Percentiles rank a stretch among this genome's conserved stretches.
phyloP scores from a whole-genome alignment of 1,140 invertebrate species.

The Drosophila parabipectinata region DNA sequence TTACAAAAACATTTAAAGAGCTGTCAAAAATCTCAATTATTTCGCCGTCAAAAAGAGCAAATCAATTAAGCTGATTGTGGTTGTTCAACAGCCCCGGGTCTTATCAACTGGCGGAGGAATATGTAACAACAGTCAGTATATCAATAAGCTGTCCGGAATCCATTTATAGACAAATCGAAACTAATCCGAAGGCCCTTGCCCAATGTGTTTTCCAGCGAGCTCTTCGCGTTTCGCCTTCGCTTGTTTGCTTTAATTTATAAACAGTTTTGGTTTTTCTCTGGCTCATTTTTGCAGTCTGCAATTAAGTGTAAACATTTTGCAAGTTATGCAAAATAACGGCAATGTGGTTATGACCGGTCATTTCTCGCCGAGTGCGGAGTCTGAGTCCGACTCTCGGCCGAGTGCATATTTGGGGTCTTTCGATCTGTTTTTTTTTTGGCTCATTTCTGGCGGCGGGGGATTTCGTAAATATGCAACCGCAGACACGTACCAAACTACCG shows the following conservation, averaged over 20 bases:
- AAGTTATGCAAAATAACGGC: conserved; percentile 61
- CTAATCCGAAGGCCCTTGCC: conserved; percentile 35
- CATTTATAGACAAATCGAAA: conserved; percentile 6
- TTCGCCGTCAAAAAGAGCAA: conserved; percentile 19
- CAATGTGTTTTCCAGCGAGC: conserved; percentile 4
- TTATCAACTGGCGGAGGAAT: conserved; percentile 8
- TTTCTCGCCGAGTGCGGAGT: conserved; percentile 38
- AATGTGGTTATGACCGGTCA: conserved; percentile 47
- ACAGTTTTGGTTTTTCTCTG: conserved; percentile 26
- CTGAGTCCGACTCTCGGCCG: conserved; percentile 49
- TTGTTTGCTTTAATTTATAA: conserved; percentile 47
- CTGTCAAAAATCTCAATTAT: conserved; percentile 48
- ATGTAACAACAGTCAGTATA: not conserved
- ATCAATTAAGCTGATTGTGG: conserved; percentile 48
- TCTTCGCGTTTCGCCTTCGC: not conserved
- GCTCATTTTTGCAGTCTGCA: conserved; percentile 45
- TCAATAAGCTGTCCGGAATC: conserved; percentile 4
- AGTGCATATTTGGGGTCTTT: conserved; percentile 54
- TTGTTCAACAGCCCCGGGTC: not conserved
- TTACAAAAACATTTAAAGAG: conserved; percentile 42
- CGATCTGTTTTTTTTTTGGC: conserved; percentile 38
- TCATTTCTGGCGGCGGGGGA: conserved; percentile 9
- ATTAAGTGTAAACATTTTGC: conserved; percentile 56
- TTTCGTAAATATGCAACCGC: conserved; percentile 58
- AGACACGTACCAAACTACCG: conserved; percentile 56